These are phyloP conservation scores for Peromyscus californicus DNA, from an alignment of 2,113 vertebrate species.

Conservation along the genomic window DNA sequence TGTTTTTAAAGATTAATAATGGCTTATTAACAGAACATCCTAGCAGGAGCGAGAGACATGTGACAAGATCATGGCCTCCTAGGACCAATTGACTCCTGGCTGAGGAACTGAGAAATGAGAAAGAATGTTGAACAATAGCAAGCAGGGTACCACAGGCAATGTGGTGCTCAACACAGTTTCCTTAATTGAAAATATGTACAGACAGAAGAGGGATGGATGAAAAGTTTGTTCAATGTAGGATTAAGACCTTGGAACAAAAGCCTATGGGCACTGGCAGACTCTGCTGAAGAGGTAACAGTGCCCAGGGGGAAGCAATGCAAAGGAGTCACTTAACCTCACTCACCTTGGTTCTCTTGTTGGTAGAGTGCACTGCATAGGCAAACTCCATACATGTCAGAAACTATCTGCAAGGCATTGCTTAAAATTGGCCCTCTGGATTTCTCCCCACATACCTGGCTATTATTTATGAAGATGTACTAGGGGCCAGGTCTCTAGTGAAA, in stretches of 20 bases:
- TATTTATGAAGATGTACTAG: conserved; percentile 78
- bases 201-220: not conserved
- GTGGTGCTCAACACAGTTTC: not conserved
- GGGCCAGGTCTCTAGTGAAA: conserved; percentile 59
- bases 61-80: not conserved
- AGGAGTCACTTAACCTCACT: conserved; percentile 58
- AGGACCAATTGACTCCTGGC: not conserved
- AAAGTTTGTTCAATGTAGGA: conserved; percentile 16
- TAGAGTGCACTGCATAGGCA: conserved; percentile 52
- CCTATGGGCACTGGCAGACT: not conserved
- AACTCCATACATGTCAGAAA: conserved; percentile 59
- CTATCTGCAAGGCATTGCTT: conserved; percentile 70
- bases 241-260: conserved; percentile 38
- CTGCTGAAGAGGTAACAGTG: conserved; percentile 31
- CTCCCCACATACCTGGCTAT: conserved; percentile 59
- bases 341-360: conserved; percentile 60
- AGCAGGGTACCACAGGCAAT: not conserved
- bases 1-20: not conserved
- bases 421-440: conserved; percentile 75
- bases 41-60: not conserved
- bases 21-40: not conserved
- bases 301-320: conserved; percentile 53
- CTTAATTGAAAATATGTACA: not conserved
- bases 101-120: fast-evolving
- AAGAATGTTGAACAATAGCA: not conserved